Base-by-base conservation (phyloP, 2,888 invertebrate genomes). In the Tenthredo livida region DNA sequence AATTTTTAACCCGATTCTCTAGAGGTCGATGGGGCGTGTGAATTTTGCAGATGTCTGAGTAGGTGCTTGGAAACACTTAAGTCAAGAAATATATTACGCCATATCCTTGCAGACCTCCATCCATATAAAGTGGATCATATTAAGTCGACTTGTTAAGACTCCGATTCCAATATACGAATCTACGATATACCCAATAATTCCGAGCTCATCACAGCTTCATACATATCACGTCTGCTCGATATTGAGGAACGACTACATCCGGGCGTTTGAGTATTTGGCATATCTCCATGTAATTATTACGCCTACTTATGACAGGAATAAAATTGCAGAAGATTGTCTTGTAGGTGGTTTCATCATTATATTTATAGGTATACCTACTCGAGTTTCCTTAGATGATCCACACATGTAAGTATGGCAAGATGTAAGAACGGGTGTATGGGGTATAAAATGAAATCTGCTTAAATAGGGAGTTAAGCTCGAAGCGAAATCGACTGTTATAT, bases 401-500 rank as follows among this genome's bases (percentile, higher is more conserved):
- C 33, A 10, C n/a, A 43, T 43, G 43, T 10, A 25, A 0, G 7
- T 10, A 25, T 2, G 7, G 10, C 43, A 73, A 21, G 9, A 15
- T 50, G 29, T 50, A 33, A 12, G 40, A 12, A 29, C 33, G 12
- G 15, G 40, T 17, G 61, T 80, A n/a, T 40, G 33, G 50, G 83
- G 29, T 47, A 83, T 83, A 83, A 83, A 47, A 83, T 67, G 83
- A 83, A 83, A 83, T 67, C 83, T 83, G 83, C 43, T 83, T 67
- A 83, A 83, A 83, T 83, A 67, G 83, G 61, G 47, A 70, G 67
- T 83, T 67, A 70, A 83, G 50, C 83, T 83, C 70, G 83, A 70
- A 83, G 83, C 83, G 33, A 67, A 83, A 83, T 83, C 83, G 67
- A 83, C 83, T 83, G 83, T 83, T 83, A 83, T 83, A 83, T 83